These are phyloP conservation scores for Sebastes schlegelii DNA, from an alignment of 2,113 vertebrate genomes.

Conservation along the genomic window DNA sequence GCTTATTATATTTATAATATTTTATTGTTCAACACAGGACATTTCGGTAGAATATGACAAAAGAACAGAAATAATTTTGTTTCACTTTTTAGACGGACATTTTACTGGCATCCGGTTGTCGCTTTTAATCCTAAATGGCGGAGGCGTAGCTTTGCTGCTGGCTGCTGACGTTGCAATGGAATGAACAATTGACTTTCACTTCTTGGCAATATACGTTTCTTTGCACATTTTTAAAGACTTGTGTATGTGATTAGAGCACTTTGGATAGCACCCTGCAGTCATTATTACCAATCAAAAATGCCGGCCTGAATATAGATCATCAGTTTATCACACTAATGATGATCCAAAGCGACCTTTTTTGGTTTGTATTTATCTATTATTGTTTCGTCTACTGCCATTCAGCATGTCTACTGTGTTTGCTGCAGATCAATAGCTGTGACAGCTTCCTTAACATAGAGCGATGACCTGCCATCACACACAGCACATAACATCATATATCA, in stretches of 20 bases:
- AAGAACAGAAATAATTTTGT: too few relatives aligned
- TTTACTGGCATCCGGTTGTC: too few relatives aligned
- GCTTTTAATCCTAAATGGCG: too few relatives aligned
- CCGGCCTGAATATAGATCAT: slow-evolving; percentile 2
- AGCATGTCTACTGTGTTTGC: slow-evolving; percentile 10
- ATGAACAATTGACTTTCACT: too few relatives aligned
- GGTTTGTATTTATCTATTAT: not conserved
- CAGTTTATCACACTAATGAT: slow-evolving; percentile 8
- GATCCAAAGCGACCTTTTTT: not conserved
- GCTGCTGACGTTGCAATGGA: too few relatives aligned
- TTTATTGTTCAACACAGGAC: too few relatives aligned
- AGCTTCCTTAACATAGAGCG: slow-evolving; percentile 20
- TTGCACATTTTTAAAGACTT: too few relatives aligned
- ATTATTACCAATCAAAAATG: slow-evolving; percentile 11
- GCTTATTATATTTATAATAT: too few relatives aligned
- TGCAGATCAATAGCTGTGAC: slow-evolving; percentile 38
- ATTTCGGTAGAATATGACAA: too few relatives aligned
- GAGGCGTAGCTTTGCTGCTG: too few relatives aligned
- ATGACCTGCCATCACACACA: slow-evolving; percentile 30
- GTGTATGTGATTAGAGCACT: not conserved
- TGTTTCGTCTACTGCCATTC: not conserved
- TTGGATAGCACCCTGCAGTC: not conserved
- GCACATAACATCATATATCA: slow-evolving; percentile 24
- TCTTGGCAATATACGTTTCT: too few relatives aligned
- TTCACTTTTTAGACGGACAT: too few relatives aligned